Conservation (phyloP, 1,140 invertebrate genomes). For the Heliconius congener region DNA sequence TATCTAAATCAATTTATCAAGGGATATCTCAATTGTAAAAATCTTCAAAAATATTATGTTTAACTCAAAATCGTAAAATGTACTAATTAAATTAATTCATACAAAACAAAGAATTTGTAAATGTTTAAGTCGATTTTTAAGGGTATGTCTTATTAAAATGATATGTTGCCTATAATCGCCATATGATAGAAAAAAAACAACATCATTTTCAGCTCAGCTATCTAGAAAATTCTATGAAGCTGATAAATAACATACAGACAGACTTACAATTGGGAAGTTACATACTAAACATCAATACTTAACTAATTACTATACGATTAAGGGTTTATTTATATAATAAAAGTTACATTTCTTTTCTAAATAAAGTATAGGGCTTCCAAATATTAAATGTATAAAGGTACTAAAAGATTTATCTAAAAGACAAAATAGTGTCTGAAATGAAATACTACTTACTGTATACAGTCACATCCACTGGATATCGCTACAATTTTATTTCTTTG, state of each 20-base stretch:
- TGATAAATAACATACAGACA: neutral
- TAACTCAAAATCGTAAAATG: slow-evolving; percentile 40
- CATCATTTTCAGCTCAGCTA: neutral
- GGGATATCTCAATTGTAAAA: slow-evolving; percentile 60
- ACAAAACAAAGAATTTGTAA: slow-evolving; percentile 10
- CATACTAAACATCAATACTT: neutral
- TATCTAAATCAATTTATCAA: slow-evolving; percentile 49
- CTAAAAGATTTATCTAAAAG: slow-evolving; percentile 29
- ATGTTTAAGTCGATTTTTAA: neutral
- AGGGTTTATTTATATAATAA: slow-evolving; percentile 4
- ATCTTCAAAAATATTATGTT: slow-evolving; percentile 66
- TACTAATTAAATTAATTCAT: neutral
- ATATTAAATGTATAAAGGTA: slow-evolving; percentile 25
- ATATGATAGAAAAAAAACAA: neutral
- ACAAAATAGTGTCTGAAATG: slow-evolving; percentile 16
- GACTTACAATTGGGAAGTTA: neutral
- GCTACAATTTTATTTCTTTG: slow-evolving; percentile 23
- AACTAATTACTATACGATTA: slow-evolving; percentile 10
- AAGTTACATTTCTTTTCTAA: slow-evolving; percentile 4
- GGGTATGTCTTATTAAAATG: slow-evolving; percentile 61
- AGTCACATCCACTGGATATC: slow-evolving; percentile 16
- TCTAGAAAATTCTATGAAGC: neutral
- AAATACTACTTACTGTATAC: slow-evolving; percentile 13
- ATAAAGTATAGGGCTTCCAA: slow-evolving; percentile 11
- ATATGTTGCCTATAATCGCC: slow-evolving; percentile 57